Base-by-base conservation (phyloP, 2,797 vertebrate species). In the Dendrocincla tyrannina region DNA sequence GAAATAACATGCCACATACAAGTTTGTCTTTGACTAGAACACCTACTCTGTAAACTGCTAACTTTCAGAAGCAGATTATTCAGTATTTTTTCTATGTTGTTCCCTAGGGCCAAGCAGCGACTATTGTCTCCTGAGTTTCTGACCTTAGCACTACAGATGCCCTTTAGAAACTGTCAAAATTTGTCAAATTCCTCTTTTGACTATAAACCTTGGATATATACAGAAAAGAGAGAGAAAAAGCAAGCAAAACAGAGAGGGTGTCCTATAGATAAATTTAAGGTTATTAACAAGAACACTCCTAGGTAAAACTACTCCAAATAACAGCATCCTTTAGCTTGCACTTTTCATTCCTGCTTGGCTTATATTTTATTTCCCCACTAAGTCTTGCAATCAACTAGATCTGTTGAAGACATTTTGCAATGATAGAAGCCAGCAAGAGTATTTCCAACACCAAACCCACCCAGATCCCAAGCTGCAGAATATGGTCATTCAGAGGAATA, bases 121-220 rank as follows among this genome's bases (percentile, higher is more conserved):
- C 85, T 92, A 74, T 92, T 0, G 5, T 96, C 90, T 95, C 90
- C 77, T 93, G 76, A 91, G 50, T 94, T 96, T 97, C 96, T 97
- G 93, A 97, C 90, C 93, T 97, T 93, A 94, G 60, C 30, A 70
- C 82, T 96, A 53, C 47, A 90, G 74, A 95, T 92, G 64, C 33
- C 95, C 72, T 85, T 95, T 92, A 89, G 96, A 96, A 97, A 75
- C 91, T 96, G 96, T 97, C 97, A 97, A 89, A 97, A 97, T 83
- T 78, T 93, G 85, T 96, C 86, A 93, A 73, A 46, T 95, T 91
- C 72, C 86, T 92, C 82, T 92, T 91, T 39, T 81, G 68, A 68
- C 74, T 91, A 73, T 70, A 86, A 92, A 95, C 42, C 76, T 95
- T 81, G 81, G 41, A 91, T 88, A 55, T n/a, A 49, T 30, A 78